These are phyloP conservation scores for Prorops nasuta DNA, from an alignment of 1,140 invertebrate genomes.

Conservation along the genomic window DNA sequence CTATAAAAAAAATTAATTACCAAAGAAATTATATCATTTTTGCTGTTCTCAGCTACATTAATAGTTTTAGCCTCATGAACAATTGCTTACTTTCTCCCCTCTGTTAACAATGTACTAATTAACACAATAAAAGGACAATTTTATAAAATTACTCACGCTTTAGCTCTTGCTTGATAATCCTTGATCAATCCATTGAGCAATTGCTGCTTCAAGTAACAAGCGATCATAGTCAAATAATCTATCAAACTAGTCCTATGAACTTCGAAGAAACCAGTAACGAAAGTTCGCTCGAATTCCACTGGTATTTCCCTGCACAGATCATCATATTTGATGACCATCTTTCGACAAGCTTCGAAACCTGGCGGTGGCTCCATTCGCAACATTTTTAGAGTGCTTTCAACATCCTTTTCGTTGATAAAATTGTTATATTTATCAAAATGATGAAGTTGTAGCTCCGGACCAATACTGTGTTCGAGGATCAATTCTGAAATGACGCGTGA, in stretches of 20 bases:
- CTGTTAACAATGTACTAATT: slow-evolving; percentile 60
- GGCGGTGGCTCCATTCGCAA: slow-evolving; percentile 61
- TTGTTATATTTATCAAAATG: slow-evolving; percentile 81
- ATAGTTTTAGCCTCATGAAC: no score
- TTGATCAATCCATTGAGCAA: slow-evolving; percentile 72
- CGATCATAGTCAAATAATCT: slow-evolving; percentile 65
- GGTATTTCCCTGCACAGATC: slow-evolving; percentile 65
- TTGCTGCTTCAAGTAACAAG: slow-evolving; percentile 68
- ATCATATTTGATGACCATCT: slow-evolving; percentile 66
- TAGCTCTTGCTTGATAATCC: slow-evolving; percentile 78
- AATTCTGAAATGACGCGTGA: slow-evolving; percentile 61
- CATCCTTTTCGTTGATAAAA: slow-evolving; percentile 75
- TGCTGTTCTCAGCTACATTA: no score
- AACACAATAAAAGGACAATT: slow-evolving; percentile 3
- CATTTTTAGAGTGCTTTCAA: slow-evolving; percentile 67
- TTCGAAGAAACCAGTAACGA: slow-evolving; percentile 82
- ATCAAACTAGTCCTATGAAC: slow-evolving; percentile 83
- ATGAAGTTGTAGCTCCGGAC: slow-evolving; percentile 67
- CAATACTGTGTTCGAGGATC: slow-evolving; percentile 69
- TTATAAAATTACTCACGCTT: slow-evolving; percentile 62
- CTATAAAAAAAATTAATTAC: no score
- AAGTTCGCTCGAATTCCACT: slow-evolving; percentile 64
- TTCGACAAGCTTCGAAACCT: slow-evolving; percentile 67
- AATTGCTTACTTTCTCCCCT: no score
- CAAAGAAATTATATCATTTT: no score